These are phyloP conservation scores for Trichomycterus rosablanca DNA, from an alignment of 2,113 vertebrate species.

Conservation along the genomic window DNA sequence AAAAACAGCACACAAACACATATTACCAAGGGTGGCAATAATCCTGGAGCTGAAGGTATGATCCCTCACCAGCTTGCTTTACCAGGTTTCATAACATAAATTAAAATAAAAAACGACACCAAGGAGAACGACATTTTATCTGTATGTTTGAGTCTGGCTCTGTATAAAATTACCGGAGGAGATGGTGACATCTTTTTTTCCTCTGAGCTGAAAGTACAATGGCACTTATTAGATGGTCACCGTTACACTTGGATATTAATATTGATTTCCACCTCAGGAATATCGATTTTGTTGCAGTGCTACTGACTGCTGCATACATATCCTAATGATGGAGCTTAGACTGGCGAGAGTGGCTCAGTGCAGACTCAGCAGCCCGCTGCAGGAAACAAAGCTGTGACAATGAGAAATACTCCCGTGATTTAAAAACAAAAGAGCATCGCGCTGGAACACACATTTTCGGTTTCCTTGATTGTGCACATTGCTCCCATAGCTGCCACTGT, in stretches of 20 bases:
- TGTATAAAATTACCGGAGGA: background rate
- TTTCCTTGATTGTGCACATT: conserved; percentile 23
- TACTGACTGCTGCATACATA: conserved; percentile 58
- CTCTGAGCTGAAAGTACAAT: conserved; percentile 25
- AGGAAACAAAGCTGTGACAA: conserved; percentile 19
- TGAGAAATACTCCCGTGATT: conserved; percentile 14
- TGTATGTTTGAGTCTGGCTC: conserved; percentile 22
- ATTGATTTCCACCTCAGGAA: conserved; percentile 67
- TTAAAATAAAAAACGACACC: too few species aligned
- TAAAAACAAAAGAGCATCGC: conserved; percentile 30
- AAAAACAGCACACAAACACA: too few species aligned
- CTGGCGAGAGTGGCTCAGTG: conserved; percentile 50
- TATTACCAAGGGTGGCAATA: too few species aligned
- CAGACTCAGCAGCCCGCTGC: conserved; percentile 45
- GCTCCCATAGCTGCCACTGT: conserved; percentile 32
- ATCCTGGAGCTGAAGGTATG: too few species aligned
- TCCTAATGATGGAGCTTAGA: conserved; percentile 52
- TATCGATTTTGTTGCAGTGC: conserved; percentile 68
- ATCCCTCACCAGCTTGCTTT: too few species aligned
- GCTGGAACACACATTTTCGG: background rate
- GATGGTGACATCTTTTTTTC: conserved; percentile 13
- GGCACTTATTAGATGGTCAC: conserved; percentile 55
- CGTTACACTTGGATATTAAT: conserved; percentile 65
- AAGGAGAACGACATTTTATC: too few species aligned
- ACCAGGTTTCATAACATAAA: too few species aligned